A percentile compares a stretch with the other conserved stretches of the same genome.
phyloP scores from a whole-genome alignment of 2,888 invertebrate genomes.

The Thera obeliscata region DNA sequence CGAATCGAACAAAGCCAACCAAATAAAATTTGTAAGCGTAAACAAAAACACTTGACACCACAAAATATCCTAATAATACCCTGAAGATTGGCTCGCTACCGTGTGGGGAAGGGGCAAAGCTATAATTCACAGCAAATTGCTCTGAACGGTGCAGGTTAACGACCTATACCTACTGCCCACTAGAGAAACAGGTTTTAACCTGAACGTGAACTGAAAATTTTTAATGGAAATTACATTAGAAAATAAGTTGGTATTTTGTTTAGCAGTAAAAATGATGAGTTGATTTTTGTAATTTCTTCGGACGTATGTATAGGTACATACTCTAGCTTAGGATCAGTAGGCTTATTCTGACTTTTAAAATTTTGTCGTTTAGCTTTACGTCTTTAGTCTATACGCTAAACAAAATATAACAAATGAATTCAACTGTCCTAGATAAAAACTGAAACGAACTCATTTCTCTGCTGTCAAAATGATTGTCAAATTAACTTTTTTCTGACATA shows the following conservation, averaged over 20 bases:
- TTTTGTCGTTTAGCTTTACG: no score
- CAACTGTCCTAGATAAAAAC: neutral
- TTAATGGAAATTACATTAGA: no score
- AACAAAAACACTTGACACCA: neutral
- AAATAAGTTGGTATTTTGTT: no score
- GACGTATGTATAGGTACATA: no score
- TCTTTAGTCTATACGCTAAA: no score
- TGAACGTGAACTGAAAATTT: neutral
- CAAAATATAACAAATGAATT: neutral
- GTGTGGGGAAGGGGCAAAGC: slow-evolving; percentile 7
- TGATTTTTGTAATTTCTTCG: no score
- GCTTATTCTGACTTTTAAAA: no score
- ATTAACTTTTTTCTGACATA: slow-evolving; percentile 11
- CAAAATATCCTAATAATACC: slow-evolving; percentile 12
- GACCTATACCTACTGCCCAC: slow-evolving; percentile 14
- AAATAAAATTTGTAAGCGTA: neutral
- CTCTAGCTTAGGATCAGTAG: no score
- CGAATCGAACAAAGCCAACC: neutral
- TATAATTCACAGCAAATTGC: slow-evolving; percentile 24
- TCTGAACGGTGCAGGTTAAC: slow-evolving; percentile 17
- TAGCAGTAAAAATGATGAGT: no score
- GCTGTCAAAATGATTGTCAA: slow-evolving; percentile 11
- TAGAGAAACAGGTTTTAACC: slow-evolving; percentile 2
- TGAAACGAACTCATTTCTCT: slow-evolving; percentile 4
- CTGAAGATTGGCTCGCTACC: slow-evolving; percentile 1